Percentiles rank a stretch among this genome's conserved stretches.
Evolutionary conservation across 2,888 invertebrate species (phyloP).

Genomic region (Pantelozetes paolii): DNA sequence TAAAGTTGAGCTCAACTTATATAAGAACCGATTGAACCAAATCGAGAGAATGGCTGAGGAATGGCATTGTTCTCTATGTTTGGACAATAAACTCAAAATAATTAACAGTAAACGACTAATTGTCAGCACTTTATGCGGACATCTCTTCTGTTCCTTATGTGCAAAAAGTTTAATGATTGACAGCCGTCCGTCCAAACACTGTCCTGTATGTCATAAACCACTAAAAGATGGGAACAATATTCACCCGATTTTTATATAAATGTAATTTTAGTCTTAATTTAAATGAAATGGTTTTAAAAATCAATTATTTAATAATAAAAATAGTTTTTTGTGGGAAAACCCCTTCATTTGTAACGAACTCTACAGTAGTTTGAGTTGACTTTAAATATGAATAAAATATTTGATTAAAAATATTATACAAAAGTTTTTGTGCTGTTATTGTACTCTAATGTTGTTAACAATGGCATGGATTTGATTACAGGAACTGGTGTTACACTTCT

Average conservation of each 20-base stretch:
- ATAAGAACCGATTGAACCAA: constrained; percentile 17
- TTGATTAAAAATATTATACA: no score
- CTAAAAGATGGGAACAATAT: neutral
- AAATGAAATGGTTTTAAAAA: neutral
- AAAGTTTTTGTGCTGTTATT: no score
- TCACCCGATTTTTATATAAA: constrained; percentile 3
- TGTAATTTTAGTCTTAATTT: neutral
- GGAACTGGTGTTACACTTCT: constrained; percentile 11
- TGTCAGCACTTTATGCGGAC: neutral
- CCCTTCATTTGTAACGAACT: neutral
- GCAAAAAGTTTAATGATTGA: neutral
- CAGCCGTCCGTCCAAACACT: neutral
- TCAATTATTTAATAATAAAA: neutral
- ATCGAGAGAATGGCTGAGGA: constrained; percentile 1
- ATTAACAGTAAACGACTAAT: constrained; percentile 15
- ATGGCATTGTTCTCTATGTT: constrained; percentile 22
- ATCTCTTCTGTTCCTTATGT: constrained; percentile 17
- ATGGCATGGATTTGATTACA: neutral
- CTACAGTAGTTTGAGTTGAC: neutral
- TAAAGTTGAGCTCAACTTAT: constrained; percentile 25
- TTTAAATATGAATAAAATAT: constrained; percentile 1
- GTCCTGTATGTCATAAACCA: constrained; percentile 10
- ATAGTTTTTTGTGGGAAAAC: neutral
- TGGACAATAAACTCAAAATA: constrained; percentile 16
- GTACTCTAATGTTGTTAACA: no score